phyloP scores from a whole-genome alignment of 2,888 invertebrate genomes.

The Microctonus aethiopoides region DNA sequence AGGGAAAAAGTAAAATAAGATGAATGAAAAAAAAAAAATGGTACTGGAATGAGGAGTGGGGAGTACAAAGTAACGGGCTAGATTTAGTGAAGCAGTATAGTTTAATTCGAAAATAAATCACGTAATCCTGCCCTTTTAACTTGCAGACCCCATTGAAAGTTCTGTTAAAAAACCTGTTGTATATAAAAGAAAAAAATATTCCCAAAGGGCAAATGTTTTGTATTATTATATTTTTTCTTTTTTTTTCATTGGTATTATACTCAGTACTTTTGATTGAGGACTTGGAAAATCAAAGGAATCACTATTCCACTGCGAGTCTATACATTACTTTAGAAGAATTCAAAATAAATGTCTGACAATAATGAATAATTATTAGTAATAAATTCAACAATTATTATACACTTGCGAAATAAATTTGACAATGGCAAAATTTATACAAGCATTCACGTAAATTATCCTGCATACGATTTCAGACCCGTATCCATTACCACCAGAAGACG shows the following conservation, averaged over 20 bases:
- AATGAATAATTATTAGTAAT: neutral
- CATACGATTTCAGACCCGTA: constrained; percentile 47
- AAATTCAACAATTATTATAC: neutral
- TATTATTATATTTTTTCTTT: constrained; percentile 18
- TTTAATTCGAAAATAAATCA: constrained; percentile 41
- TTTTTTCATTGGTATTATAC: neutral
- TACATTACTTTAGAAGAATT: neutral
- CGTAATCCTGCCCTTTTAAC: constrained; percentile 34
- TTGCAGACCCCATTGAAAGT: constrained; percentile 22
- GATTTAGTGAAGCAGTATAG: constrained; percentile 30
- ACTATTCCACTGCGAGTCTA: no score
- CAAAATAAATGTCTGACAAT: neutral
- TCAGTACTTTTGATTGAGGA: neutral
- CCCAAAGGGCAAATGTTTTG: neutral
- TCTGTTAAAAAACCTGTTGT: constrained; percentile 5
- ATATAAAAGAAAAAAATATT: constrained; percentile 2
- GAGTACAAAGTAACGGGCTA: constrained; percentile 12
- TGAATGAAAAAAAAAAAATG: neutral
- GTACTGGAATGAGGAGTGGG: neutral
- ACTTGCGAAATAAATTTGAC: neutral
- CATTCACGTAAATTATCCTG: constrained; percentile 23
- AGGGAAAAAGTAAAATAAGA: neutral
- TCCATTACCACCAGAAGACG: constrained; percentile 48
- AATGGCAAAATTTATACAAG: neutral
- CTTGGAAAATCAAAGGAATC: neutral